phyloP scores from a whole-genome alignment of 2,888 invertebrate genomes.

The Drosophila pegasa region DNA sequence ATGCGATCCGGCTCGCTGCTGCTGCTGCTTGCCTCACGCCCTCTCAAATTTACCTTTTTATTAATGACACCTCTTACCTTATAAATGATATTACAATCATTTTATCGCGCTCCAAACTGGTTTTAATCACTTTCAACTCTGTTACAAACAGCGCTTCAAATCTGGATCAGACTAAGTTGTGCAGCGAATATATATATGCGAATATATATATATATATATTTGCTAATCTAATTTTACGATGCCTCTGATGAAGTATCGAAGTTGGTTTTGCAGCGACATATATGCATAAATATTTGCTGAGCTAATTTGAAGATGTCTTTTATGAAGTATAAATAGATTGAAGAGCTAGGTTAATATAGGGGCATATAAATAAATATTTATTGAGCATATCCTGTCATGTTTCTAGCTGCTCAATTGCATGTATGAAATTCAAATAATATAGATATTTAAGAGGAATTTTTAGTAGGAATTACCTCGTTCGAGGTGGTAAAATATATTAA shows the following conservation, averaged over 20 bases:
- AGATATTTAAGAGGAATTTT: not conserved
- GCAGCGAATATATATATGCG: not conserved
- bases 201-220: not conserved
- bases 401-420: not conserved
- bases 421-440: not conserved
- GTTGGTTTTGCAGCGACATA: not conserved
- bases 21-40: constrained; percentile 22
- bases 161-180: not conserved
- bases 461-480: not conserved
- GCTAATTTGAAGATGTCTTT: not conserved
- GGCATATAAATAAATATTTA: too few species aligned
- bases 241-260: not conserved
- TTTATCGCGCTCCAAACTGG: constrained; percentile 4
- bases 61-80: constrained; percentile 18
- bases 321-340: not conserved
- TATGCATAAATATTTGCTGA: not conserved
- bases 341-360: not conserved
- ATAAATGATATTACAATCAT: constrained; percentile 21
- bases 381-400: not conserved
- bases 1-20: not conserved
- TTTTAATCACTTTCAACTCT: not conserved
- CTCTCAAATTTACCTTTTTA: constrained; percentile 14
- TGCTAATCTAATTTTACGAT: not conserved
- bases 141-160: not conserved
- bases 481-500: not conserved